Conservation (phyloP, 2,797 vertebrate species). For the Danio choprae region DNA sequence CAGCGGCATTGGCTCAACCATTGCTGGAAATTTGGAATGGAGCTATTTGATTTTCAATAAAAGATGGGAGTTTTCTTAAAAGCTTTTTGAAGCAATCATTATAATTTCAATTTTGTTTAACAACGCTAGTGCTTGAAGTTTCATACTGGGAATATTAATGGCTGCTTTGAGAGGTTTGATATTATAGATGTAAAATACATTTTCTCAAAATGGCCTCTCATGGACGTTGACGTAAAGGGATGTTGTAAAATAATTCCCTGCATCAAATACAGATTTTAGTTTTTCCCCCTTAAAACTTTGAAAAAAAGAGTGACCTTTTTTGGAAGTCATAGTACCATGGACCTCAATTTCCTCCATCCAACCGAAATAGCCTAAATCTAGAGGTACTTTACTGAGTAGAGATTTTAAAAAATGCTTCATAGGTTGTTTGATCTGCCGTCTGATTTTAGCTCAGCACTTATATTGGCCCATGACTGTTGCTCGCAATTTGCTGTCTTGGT, state of each 20-base stretch:
- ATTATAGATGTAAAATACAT: neutral
- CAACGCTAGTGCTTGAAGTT: neutral
- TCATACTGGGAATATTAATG: neutral
- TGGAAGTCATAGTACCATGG: neutral
- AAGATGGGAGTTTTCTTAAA: neutral
- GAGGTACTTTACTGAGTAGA: neutral
- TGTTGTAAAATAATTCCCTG: neutral
- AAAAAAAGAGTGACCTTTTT: neutral
- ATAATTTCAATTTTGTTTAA: neutral
- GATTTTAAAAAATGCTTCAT: conserved; percentile 8
- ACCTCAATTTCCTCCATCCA: neutral
- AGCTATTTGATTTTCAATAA: neutral
- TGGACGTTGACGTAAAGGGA: neutral
- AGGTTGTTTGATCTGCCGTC: conserved; percentile 35
- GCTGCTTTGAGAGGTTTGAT: neutral
- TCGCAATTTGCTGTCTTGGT: conserved; percentile 32
- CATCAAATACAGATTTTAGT: neutral
- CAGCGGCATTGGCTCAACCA: too few species aligned
- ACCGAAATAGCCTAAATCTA: neutral
- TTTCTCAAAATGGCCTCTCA: conserved; percentile 9
- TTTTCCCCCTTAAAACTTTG: neutral
- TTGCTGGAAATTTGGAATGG: too few species aligned
- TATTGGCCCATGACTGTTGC: conserved; percentile 30
- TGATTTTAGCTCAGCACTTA: conserved; percentile 30
- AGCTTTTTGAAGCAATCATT: neutral